Conservation (phyloP, 2,797 vertebrate genomes). For the Adelosebastes latens region DNA sequence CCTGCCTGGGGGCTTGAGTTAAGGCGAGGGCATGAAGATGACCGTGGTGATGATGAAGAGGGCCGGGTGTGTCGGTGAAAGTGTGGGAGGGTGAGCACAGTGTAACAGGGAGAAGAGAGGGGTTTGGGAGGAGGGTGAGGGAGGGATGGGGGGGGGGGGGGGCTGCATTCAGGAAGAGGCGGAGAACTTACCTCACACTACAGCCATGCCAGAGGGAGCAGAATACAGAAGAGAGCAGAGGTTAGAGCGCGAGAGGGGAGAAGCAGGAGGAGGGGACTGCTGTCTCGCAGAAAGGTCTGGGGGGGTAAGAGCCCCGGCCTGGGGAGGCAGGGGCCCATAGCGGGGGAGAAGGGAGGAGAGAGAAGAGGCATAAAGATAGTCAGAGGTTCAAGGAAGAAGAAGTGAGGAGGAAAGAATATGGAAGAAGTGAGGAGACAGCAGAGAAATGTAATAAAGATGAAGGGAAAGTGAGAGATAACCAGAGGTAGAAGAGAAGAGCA, state of each 20-base stretch:
- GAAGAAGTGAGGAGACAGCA: slow-evolving; percentile 35
- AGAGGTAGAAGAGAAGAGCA: slow-evolving; percentile 41
- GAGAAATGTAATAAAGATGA: slow-evolving; percentile 25
- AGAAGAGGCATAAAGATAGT: slow-evolving; percentile 57
- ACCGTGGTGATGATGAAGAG: slow-evolving; percentile 48
- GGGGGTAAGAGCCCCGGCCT: slow-evolving; percentile 83
- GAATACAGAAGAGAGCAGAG: slow-evolving; percentile 99
- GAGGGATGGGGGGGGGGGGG: neutral
- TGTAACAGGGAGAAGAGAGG: slow-evolving; percentile 36
- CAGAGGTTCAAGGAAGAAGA: slow-evolving; percentile 43
- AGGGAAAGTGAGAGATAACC: slow-evolving; percentile 24
- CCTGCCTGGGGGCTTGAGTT: slow-evolving; percentile 50
- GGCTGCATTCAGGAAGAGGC: slow-evolving; percentile 77
- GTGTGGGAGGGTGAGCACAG: slow-evolving; percentile 36
- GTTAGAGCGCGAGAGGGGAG: slow-evolving; percentile 93
- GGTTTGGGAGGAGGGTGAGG: slow-evolving; percentile 50
- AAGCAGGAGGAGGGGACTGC: slow-evolving; percentile 86
- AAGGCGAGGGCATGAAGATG: slow-evolving; percentile 64
- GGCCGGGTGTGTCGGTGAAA: slow-evolving; percentile 39
- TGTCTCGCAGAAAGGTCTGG: slow-evolving; percentile 96
- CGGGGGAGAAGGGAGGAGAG: slow-evolving; percentile 41
- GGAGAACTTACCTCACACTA: slow-evolving; percentile 98
- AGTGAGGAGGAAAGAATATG: slow-evolving; percentile 10
- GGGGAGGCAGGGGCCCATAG: slow-evolving; percentile 71
- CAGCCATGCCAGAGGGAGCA: slow-evolving; percentile 98